Evolutionary conservation across 2,797 vertebrate species (phyloP).

Genomic region (Bryconaethiops microstoma): DNA sequence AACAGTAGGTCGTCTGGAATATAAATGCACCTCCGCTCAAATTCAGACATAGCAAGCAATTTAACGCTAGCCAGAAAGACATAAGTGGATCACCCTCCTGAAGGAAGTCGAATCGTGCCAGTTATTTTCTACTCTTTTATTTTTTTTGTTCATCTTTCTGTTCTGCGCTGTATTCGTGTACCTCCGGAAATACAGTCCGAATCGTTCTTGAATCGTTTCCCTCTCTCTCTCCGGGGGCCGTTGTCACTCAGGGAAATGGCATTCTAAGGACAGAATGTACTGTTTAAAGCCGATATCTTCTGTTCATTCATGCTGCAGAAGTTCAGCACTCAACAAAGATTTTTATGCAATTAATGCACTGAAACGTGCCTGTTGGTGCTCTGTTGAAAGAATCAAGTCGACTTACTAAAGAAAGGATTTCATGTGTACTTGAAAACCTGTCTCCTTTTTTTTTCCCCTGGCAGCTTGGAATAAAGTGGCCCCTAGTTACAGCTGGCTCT

Average conservation of each 20-base stretch:
- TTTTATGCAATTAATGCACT: constrained; percentile 14
- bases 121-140: constrained; percentile 40
- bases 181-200: constrained; percentile 12
- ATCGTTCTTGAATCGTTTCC: constrained; percentile 18
- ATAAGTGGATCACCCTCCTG: constrained; percentile 51
- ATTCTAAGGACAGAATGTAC: neutral
- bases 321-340: constrained; percentile 22
- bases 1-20: constrained; percentile 69
- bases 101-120: constrained; percentile 29
- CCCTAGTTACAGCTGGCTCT: constrained; percentile 63
- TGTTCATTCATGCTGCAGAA: constrained; percentile 17
- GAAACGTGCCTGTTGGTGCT: constrained; percentile 23
- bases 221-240: constrained; percentile 8
- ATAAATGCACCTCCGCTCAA: constrained; percentile 68
- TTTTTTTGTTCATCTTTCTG: constrained; percentile 26
- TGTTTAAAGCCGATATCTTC: constrained; percentile 18
- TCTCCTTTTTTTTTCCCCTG: constrained; percentile 11
- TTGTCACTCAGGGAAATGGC: constrained; percentile 6
- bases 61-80: constrained; percentile 58
- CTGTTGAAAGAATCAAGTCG: constrained; percentile 9
- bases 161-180: constrained; percentile 26
- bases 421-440: constrained; percentile 20
- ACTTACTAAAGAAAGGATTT: constrained; percentile 30
- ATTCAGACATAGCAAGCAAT: constrained; percentile 65
- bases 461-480: constrained; percentile 55